phyloP scores from a whole-genome alignment of 2,797 vertebrate species.

The Cyprinella venusta region DNA sequence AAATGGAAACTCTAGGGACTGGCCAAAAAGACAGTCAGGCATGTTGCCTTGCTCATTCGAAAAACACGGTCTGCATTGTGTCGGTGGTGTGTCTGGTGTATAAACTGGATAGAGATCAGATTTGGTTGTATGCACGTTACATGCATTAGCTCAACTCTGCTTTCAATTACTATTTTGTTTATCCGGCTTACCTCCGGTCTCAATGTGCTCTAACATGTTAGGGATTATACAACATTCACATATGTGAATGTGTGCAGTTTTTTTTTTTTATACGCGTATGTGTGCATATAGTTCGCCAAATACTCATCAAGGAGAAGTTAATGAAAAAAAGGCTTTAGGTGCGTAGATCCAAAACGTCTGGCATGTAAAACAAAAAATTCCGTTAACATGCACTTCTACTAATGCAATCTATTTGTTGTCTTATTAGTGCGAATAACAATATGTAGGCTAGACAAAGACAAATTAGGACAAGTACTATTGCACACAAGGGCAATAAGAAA shows the following conservation, averaged over 20 bases:
- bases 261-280: no score
- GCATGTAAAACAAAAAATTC: no score
- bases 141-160: constrained; percentile 62
- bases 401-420: neutral
- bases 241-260: neutral
- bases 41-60: constrained; percentile 31
- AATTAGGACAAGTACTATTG: neutral
- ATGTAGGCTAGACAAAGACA: neutral
- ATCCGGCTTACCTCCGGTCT: constrained; percentile 72
- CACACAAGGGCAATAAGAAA: neutral
- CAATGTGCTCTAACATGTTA: constrained; percentile 64
- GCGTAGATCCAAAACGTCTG: neutral
- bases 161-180: constrained; percentile 74
- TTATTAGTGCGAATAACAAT: neutral
- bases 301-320: neutral
- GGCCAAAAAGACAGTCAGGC: constrained; percentile 33
- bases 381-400: neutral
- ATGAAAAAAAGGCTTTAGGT: neutral
- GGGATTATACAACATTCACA: constrained; percentile 60
- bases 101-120: constrained; percentile 42
- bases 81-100: constrained; percentile 39
- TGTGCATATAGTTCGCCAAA: neutral
- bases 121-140: constrained; percentile 34
- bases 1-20: constrained; percentile 34
- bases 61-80: constrained; percentile 42